Evolutionary conservation across 1,140 invertebrate species (phyloP), one percentile per base, ranked within the genome.

Genomic region (Chrysoperla carnea): DNA sequence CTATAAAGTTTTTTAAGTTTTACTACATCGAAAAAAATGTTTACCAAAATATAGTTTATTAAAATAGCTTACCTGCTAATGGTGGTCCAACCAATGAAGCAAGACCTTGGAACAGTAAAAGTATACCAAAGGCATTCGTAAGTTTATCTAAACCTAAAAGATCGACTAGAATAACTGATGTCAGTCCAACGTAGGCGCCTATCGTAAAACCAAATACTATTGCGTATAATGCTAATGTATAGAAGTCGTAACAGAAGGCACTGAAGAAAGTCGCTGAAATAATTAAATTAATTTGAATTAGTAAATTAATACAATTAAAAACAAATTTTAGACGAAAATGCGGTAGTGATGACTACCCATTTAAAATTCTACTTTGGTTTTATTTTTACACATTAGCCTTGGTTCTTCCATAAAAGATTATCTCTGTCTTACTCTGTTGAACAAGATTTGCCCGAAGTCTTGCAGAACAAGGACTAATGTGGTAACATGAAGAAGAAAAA

Each of bases 61-160:
- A 46, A 42, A 11, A 11, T 33, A 4, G 43, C 46, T 64, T 72
- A 89, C 87, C 89, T 60, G 80, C 84, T 47, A 93, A 73, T 13
- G 90, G 89, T 43, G 89, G 79, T 37, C 90, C 90, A 41, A 90
- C 69, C 6, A 92, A 68, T 9, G 87, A 87, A 9, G 89, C 89
- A 35, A 93, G 73, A 14, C 90, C 90, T 71, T 94, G 88, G 63
- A 92, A 93, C 8, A 94, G 69, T 43, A 91, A 64, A 6, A 94
- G 64, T 6, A 94, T 63, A n/a, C 90, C 90, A 60, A 94, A 94
- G 1, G 88, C 86, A 59, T 93, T 93, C 0, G 90, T 92, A 29
- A 95, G 64, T 51, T 75, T 81, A 36, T 92, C 85, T 39, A 93
- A 61, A 6, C 89, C 86, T 40, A 92, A 60, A 28, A 92, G 67